phyloP scores from a whole-genome alignment of 2,797 vertebrate species.

The Enteromius anoplus region DNA sequence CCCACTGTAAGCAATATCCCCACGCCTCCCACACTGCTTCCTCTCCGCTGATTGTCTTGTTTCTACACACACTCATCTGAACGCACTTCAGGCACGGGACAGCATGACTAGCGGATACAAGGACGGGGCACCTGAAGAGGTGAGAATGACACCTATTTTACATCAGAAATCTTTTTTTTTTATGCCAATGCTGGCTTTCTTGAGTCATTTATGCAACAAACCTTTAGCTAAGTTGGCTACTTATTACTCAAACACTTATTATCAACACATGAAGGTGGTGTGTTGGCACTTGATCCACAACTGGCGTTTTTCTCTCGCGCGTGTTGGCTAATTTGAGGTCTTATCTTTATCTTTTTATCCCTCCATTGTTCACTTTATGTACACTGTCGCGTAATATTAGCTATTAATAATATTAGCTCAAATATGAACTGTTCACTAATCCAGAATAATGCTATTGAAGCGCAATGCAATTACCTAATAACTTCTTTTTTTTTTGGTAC shows the following conservation, averaged over 20 bases:
- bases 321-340: constrained; percentile 14
- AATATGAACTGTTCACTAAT: not conserved
- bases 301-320: not conserved
- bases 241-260: constrained; percentile 2
- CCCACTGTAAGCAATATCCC: constrained; percentile 63
- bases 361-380: constrained; percentile 44
- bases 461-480: not conserved
- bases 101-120: constrained; percentile 92
- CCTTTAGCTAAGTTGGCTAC: constrained; percentile 1
- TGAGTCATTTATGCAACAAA: not conserved
- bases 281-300: constrained; percentile 18
- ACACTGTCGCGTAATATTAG: not conserved
- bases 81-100: constrained; percentile 68
- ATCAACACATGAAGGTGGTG: constrained; percentile 1
- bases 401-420: not conserved
- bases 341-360: constrained; percentile 50
- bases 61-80: constrained; percentile 65
- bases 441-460: not conserved
- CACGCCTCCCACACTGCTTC: constrained; percentile 78
- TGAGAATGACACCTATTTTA: constrained; percentile 70
- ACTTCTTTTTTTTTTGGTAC: not conserved
- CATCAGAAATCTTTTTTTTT: not conserved
- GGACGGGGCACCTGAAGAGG: constrained; percentile 89
- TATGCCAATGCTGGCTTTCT: not conserved
- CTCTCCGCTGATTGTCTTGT: constrained; percentile 70